These are phyloP conservation scores for Apodemia zela DNA, from an alignment of 2,888 invertebrate species.

Conservation along the genomic window DNA sequence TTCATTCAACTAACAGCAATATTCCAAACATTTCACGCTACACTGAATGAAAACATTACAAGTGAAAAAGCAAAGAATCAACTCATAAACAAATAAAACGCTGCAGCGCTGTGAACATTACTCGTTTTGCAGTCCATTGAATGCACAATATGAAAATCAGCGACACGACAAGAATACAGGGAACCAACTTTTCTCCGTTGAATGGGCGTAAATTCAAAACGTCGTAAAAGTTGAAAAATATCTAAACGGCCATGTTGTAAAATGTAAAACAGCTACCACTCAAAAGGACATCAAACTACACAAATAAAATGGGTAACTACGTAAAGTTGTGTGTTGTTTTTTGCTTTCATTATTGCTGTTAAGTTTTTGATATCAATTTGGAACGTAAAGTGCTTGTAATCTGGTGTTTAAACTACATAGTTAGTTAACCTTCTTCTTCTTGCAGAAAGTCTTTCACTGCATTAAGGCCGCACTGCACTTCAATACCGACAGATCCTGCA, in stretches of 20 bases:
- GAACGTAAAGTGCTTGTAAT: no score
- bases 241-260: conserved; percentile 33
- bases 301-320: neutral
- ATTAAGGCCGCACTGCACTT: no score
- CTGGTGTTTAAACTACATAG: no score
- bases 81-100: conserved; percentile 34
- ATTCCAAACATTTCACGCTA: neutral
- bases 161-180: conserved; percentile 36
- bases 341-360: no score
- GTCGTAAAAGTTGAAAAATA: conserved; percentile 75
- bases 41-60: conserved; percentile 23
- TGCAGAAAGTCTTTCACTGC: no score
- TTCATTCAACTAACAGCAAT: neutral
- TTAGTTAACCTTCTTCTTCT: no score
- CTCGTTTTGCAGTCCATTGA: conserved; percentile 43
- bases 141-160: conserved; percentile 41
- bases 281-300: conserved; percentile 13
- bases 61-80: conserved; percentile 27
- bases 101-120: conserved; percentile 30
- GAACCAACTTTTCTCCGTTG: conserved; percentile 44
- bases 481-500: no score
- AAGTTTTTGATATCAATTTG: no score
- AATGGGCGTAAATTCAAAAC: conserved; percentile 65
- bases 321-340: no score
- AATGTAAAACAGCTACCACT: conserved; percentile 19